A percentile compares a stretch with the other conserved stretches of the same genome.
Conservation (phyloP, 2,113 vertebrate species). For the Calonectris borealis region DNA sequence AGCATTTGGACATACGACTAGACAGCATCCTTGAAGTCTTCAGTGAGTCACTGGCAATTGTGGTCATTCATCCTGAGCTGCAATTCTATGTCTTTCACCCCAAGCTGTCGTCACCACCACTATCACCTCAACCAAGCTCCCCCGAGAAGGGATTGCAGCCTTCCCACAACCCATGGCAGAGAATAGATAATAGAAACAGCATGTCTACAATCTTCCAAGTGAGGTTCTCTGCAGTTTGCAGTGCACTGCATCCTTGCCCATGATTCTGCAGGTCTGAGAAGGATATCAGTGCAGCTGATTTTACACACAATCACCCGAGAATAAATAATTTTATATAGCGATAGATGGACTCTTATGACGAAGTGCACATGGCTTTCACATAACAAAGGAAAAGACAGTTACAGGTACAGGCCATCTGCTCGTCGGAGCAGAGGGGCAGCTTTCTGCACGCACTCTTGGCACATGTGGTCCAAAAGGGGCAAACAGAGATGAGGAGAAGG, state of each 20-base stretch:
- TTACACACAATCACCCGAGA: neutral
- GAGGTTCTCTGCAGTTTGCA: neutral
- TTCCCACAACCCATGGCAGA: neutral
- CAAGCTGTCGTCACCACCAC: neutral
- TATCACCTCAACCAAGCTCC: neutral
- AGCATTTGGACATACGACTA: neutral
- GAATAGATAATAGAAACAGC: neutral
- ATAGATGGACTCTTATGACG: neutral
- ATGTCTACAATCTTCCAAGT: neutral
- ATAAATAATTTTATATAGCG: neutral
- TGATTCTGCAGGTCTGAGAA: neutral
- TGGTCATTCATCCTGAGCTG: neutral
- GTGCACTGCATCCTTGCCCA: too few relatives aligned
- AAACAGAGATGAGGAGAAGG: neutral
- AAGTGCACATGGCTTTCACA: neutral
- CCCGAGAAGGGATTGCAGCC: neutral
- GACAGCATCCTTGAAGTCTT: neutral
- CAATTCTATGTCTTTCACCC: neutral
- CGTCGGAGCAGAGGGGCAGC: neutral
- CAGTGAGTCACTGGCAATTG: neutral
- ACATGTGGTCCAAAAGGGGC: accelerated
- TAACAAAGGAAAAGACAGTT: neutral
- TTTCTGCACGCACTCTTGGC: neutral
- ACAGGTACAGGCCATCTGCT: neutral
- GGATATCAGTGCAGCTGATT: neutral